Percentiles rank a stretch among this genome's conserved stretches.
These are phyloP conservation scores for Lepidothrix coronata DNA, from an alignment of 2,113 vertebrate species.

Conservation along the genomic window DNA sequence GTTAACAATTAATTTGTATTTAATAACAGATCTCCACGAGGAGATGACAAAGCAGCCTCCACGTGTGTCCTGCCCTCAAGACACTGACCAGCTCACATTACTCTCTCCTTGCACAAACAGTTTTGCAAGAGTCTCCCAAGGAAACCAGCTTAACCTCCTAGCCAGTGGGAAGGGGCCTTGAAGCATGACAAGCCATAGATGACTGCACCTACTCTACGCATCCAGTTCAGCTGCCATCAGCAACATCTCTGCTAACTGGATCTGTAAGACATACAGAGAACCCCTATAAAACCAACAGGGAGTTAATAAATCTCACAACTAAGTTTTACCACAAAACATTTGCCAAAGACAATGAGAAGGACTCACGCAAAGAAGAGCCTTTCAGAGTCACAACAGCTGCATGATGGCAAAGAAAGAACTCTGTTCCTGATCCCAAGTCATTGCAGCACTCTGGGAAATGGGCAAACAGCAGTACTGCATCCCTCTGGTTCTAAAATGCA, in stretches of 20 bases:
- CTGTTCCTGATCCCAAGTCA: background rate
- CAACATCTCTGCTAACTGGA: background rate
- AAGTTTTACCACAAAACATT: slow-evolving; percentile 1
- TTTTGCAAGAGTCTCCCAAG: background rate
- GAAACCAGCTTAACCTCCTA: background rate
- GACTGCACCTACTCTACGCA: background rate
- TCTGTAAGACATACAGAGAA: background rate
- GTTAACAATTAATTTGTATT: background rate
- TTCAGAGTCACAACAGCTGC: slow-evolving; percentile 15
- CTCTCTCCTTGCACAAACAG: background rate
- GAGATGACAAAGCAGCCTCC: background rate
- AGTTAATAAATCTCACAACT: slow-evolving; percentile 15
- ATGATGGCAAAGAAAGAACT: background rate
- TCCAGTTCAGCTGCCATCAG: background rate
- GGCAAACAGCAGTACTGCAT: background rate
- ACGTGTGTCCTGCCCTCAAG: background rate
- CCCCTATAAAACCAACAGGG: slow-evolving; percentile 5
- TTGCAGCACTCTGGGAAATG: background rate
- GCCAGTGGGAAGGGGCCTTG: background rate
- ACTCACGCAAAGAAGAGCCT: background rate
- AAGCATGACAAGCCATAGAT: background rate
- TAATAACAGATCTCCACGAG: background rate
- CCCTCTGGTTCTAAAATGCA: background rate
- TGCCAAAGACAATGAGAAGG: slow-evolving; percentile 35
- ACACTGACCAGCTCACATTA: background rate